Conservation (phyloP, 2,113 vertebrate genomes). For the Octodon degus region DNA sequence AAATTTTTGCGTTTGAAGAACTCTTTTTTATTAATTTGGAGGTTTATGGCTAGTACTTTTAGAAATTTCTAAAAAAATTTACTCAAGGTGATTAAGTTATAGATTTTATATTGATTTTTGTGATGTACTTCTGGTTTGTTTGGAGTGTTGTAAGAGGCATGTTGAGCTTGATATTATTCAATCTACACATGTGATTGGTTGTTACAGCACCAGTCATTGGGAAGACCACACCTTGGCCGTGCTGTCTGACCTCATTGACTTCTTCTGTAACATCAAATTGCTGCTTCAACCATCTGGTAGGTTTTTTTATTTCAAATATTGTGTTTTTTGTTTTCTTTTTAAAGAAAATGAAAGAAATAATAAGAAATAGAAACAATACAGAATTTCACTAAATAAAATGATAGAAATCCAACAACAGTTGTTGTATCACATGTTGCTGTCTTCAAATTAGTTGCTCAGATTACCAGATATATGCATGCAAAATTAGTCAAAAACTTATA, state of each 20-base stretch:
- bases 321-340: background rate
- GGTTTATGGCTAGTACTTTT: background rate
- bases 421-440: no score
- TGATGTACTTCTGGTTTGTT: conserved; percentile 18
- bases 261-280: background rate
- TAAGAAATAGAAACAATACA: no score
- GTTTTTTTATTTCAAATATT: background rate
- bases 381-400: no score
- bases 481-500: no score
- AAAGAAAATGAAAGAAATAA: no score
- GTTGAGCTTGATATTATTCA: background rate
- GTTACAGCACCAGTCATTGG: background rate
- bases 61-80: background rate
- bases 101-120: conserved; percentile 33
- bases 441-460: no score
- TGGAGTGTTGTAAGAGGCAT: background rate
- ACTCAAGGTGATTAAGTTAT: background rate
- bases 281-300: background rate
- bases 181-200: background rate
- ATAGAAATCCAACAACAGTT: no score
- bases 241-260: background rate
- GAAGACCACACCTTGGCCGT: background rate
- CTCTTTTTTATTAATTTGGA: background rate
- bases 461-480: no score
- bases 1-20: conserved; percentile 9